Conservation (phyloP, 1,140 invertebrate genomes). For the Ladona fulva region DNA sequence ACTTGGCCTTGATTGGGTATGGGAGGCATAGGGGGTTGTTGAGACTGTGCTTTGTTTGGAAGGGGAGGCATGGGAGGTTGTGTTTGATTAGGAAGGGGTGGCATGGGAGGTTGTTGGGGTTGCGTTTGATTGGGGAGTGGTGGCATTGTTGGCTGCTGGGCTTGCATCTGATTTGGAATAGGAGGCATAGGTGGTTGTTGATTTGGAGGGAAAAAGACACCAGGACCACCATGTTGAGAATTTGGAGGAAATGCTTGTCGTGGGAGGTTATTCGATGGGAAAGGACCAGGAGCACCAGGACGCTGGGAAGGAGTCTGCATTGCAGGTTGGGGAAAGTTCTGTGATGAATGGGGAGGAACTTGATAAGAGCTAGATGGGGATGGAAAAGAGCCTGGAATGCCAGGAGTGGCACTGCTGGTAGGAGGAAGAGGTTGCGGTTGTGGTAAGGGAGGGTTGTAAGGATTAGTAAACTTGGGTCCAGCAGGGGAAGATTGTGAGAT, state of each 20-base stretch:
- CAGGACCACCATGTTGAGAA: no score
- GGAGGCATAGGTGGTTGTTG: not conserved
- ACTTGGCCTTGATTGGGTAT: not conserved
- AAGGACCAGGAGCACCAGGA: no score
- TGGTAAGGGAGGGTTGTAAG: constrained; percentile 9
- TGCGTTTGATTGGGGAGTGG: not conserved
- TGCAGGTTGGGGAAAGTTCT: not conserved
- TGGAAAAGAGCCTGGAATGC: not conserved
- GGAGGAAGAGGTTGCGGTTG: no score
- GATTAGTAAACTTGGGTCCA: not conserved
- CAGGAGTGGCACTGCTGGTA: no score
- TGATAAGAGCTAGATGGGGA: not conserved
- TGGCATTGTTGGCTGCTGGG: not conserved
- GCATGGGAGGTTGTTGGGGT: not conserved
- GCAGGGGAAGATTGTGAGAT: not conserved
- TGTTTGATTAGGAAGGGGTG: not conserved
- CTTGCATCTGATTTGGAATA: not conserved
- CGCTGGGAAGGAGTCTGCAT: no score
- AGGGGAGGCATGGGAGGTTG: not conserved
- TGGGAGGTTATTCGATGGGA: no score
- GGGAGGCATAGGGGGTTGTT: not conserved
- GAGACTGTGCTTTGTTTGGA: not conserved
- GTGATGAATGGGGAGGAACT: not conserved
- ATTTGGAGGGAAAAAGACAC: no score
- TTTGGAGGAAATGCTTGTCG: no score